Base-by-base conservation (phyloP, 2,113 vertebrate species). In the Leptobrachium ailaonicum region DNA sequence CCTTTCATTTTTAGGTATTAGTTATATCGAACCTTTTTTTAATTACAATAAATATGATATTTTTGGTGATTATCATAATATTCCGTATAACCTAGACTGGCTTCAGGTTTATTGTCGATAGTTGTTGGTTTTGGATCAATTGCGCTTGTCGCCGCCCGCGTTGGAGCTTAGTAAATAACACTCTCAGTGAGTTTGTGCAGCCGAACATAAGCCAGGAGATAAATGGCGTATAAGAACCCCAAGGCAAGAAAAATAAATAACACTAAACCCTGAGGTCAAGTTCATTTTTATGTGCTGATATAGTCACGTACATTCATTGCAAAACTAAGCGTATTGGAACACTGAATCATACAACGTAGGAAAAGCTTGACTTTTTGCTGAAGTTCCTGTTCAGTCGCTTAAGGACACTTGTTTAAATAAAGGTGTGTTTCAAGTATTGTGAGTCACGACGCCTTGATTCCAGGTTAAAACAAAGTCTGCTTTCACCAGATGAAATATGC, bases 391-490 rank as follows among this genome's bases (percentile, higher is more conserved):
- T 41, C 42, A 43, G n/a, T 6, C 5, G 4, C n/a, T 45, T 69
- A 14, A 3, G 4, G 13, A 12, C 2, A 4, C 12, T 69, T 42
- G 67, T 69, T 77, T 79, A 64, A 66, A 79, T 71, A 79, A 72
- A 79, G 77, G 77, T 79, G 77, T 79, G 77, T 43, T 47, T 69
- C 10, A 14, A 69, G 42, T 6, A 44, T 7, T 43, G 12, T 69
- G 67, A 44, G 67, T 69, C 67, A 69, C 8, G 40, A 42, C 41
- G 41, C 14, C 41, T n/a, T 45, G 11, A 9, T 64, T 20, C 62
- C 40, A 13, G 41, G 20, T 32, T 32, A 32, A 69, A 9, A 69
- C 42, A 7, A 32, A 13, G 67, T 45, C 67, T 69, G 12, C 14
- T 2, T 13, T 8, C 10, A 11, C 3, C 3, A 69, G 42, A 10